Conservation (phyloP, 2,797 vertebrate genomes). For the Sebastes kiyomatsui region DNA sequence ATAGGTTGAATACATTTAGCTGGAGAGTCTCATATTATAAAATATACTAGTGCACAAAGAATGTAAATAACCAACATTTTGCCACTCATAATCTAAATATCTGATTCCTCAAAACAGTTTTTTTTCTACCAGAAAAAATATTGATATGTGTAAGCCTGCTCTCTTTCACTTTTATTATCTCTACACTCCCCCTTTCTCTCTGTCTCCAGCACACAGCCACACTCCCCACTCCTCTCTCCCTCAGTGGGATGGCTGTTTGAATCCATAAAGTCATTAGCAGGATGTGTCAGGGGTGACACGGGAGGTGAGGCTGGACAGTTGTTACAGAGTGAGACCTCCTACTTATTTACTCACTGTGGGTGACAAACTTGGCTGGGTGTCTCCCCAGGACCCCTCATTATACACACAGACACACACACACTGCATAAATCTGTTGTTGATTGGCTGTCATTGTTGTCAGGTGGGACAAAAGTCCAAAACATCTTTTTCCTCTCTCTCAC, state of each 20-base stretch:
- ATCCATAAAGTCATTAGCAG: slow-evolving; percentile 63
- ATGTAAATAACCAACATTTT: neutral
- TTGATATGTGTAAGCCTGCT: neutral
- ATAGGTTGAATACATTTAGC: neutral
- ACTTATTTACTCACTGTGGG: slow-evolving; percentile 50
- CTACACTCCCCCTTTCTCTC: neutral
- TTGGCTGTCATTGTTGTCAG: slow-evolving; percentile 29
- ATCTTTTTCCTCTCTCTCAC: neutral
- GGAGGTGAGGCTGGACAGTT: slow-evolving; percentile 13
- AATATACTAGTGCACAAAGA: neutral
- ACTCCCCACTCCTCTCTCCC: neutral
- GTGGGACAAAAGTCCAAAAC: neutral
- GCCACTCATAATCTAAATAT: neutral
- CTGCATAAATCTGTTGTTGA: slow-evolving; percentile 35
- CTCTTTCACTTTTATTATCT: neutral
- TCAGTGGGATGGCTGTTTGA: slow-evolving; percentile 18
- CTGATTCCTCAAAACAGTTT: neutral
- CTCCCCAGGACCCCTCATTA: slow-evolving; percentile 35
- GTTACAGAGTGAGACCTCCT: slow-evolving; percentile 49
- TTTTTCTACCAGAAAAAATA: neutral
- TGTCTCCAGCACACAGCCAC: neutral
- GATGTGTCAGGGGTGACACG: slow-evolving; percentile 34
- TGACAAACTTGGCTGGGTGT: slow-evolving; percentile 33
- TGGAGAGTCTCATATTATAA: neutral
- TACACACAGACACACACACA: slow-evolving; percentile 24